Conservation (phyloP, 2,888 invertebrate species). For the Volucella zonaria region DNA sequence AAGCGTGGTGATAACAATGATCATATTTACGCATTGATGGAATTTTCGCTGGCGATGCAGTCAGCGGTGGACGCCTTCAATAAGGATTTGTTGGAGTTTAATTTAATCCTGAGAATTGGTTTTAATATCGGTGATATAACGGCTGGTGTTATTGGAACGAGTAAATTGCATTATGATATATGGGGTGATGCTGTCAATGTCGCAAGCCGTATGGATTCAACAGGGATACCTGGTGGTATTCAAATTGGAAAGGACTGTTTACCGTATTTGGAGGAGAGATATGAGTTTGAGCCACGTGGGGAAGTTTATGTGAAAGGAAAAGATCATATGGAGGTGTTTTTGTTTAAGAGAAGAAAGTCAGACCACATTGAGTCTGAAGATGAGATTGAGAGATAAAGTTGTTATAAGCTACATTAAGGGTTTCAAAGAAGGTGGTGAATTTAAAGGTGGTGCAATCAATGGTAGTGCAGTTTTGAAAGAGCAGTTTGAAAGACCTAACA, state of each 20-base stretch:
- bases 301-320: conserved; percentile 98
- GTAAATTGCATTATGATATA: conserved; percentile 97
- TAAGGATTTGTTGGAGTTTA: conserved; percentile 94
- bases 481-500: too few species aligned
- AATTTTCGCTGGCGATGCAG: conserved; percentile 96
- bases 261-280: conserved; percentile 87
- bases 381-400: conserved; percentile 20
- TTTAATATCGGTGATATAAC: conserved; percentile 98
- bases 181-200: conserved; percentile 99
- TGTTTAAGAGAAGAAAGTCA: conserved; percentile 83
- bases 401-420: background rate
- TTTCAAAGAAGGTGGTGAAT: background rate
- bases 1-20: conserved; percentile 87
- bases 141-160: conserved; percentile 97
- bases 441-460: background rate
- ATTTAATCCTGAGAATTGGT: conserved; percentile 92
- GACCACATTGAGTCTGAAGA: conserved; percentile 18
- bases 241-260: conserved; percentile 92
- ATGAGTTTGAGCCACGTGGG: conserved; percentile 95
- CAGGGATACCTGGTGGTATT: conserved; percentile 93
- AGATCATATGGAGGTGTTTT: conserved; percentile 96
- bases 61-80: conserved; percentile 94
- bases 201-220: conserved; percentile 98
- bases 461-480: too few species aligned
- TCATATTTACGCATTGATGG: conserved; percentile 93